Conservation (phyloP, 2,797 vertebrate species). For the Urocyon cinereoargenteus region DNA sequence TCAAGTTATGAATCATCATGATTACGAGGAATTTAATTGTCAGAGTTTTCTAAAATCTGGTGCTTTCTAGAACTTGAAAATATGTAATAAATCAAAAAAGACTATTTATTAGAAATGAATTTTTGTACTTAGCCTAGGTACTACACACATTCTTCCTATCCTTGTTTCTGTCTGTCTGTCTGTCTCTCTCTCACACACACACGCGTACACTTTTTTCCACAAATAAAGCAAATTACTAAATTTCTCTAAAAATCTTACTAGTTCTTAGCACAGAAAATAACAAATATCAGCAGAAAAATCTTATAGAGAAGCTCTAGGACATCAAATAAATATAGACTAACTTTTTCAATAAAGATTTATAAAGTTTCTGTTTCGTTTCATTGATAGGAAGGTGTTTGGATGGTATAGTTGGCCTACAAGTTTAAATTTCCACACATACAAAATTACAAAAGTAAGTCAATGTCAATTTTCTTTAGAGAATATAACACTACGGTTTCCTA, state of each 20-base stretch:
- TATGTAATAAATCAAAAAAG: background rate
- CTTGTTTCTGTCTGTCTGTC: background rate
- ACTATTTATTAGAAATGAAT: background rate
- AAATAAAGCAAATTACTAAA: background rate
- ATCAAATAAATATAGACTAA: background rate
- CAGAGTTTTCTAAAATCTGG: background rate
- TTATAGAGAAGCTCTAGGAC: background rate
- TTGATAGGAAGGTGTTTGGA: background rate
- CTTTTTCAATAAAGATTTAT: background rate
- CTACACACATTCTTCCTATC: background rate
- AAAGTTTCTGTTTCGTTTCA: background rate
- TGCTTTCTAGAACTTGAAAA: conserved; percentile 6
- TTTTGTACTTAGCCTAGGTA: background rate
- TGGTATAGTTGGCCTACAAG: accelerated
- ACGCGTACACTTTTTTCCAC: background rate
- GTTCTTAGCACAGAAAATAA: background rate
- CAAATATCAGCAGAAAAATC: background rate
- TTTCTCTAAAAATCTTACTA: background rate
- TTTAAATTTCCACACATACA: background rate
- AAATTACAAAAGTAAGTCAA: background rate
- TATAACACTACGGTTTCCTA: background rate
- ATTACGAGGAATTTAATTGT: background rate
- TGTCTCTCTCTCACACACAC: too few species aligned
- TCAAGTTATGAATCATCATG: background rate
- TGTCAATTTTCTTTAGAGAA: background rate